Base-by-base conservation (phyloP, 2,888 invertebrate species). In the Oligia fasciuncula region DNA sequence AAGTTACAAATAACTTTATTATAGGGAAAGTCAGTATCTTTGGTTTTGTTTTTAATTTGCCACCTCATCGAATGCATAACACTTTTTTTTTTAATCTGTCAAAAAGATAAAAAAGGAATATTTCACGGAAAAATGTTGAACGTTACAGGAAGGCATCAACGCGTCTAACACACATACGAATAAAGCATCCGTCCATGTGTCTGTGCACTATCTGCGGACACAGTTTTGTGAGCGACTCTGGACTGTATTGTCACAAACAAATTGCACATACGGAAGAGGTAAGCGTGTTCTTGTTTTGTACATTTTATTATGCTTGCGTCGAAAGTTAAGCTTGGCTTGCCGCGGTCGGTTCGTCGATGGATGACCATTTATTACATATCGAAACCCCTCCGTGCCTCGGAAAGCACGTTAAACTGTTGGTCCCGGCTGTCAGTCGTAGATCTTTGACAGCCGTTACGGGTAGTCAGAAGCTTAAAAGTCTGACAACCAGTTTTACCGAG, bases 141-240 rank as follows among this genome's bases (percentile, higher is more conserved):
- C 5, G 79, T 90, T 87, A 2, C 92, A 96, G 96, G 74, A 96
- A 96, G 87, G 88, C 93, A 0, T 96, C 96, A 0, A 96, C 96
- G 0, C 92, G 94, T 0, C 88, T 96, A 11, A 97, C 96, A 0
- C 96, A 97, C 88, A 91, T 93, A 43, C 77, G 93, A 63, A 85
- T 92, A 76, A 95, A 95, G 76, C 95, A 95, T 72, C 95, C 95
- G 9, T 95, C 95, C 3, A 94, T 93, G 29, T 91, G 90, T 66
- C 90, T 96, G 4, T 96, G 96, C 85, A 93, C 93, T 60, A 76
- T 96, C 17, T 96, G 96, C 74, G 96, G 96, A 0, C 96, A 96
- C 89, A 95, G 95, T 85, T 96, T 95, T 80, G 96, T 96, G 68
- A 95, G 95, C 73, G 94, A 94, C 11, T 92, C 91, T 3, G 96